Evolutionary conservation across 2,113 vertebrate genomes (phyloP), one percentile per base, ranked within the genome.

Genomic region (Lates calcarifer): DNA sequence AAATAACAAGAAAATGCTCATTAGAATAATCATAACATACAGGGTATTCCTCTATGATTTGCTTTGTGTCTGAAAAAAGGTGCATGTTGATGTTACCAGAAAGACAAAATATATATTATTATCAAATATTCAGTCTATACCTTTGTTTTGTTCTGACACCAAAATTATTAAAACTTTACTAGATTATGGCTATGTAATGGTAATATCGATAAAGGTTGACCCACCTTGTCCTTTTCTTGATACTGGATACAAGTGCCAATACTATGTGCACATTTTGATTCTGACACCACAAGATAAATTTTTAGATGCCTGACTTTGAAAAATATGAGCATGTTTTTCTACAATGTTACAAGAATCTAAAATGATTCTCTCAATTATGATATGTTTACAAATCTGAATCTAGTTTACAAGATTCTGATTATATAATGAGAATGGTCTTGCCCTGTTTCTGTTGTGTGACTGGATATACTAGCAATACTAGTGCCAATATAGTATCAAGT

Each of bases 1-100:
- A 79, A 56, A 63, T 55, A 51, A 37, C 62, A 58, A 67, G 55
- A 85, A 26, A 57, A 81, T 84, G 49, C 43, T 75, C 65, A 77
- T 41, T 64, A 66, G 75, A 65, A 62, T 60, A 68, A 63, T 69
- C 63, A 74, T 28, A 62, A 35, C 33, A 68, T 61, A 51, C n/a
- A 49, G 24, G 11, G 14, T 51, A 13, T 9, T 47, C 2, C 15
- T 77, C 1, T 24, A 14, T 31, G 51, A 41, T 62, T 77, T 45
- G 26, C 6, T 58, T 33, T 4, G 15, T 64, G 18, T 11, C 7
- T 31, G 20, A 35, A 37, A 35, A 63, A 55, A 45, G 43, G 5
- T 45, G 4, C 22, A 22, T 51, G n/a, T 29, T 37, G n/a, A 49
- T 47, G 6, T n/a, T 39, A 67, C 57, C 8, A 35, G 29, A 20